These are phyloP conservation scores for Hylaeus anthracinus DNA, from an alignment of 1,140 invertebrate species.

Conservation along the genomic window DNA sequence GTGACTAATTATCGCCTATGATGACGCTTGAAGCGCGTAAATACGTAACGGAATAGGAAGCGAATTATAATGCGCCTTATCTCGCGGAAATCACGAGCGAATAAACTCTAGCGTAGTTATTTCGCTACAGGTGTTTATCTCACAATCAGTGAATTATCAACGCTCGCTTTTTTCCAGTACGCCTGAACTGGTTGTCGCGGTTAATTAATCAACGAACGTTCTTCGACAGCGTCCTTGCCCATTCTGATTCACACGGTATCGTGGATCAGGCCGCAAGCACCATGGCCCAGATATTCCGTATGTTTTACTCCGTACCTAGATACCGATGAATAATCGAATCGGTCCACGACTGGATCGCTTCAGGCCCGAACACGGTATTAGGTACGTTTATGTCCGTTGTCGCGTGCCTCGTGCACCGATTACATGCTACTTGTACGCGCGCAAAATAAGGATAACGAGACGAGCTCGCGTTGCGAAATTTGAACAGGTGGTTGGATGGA, in stretches of 20 bases:
- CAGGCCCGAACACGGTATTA: slow-evolving; percentile 14
- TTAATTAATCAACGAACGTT: slow-evolving; percentile 1
- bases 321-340: slow-evolving; percentile 59
- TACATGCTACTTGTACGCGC: slow-evolving; percentile 5
- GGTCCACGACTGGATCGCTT: slow-evolving; percentile 1
- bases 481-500: background rate
- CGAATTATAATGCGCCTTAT: background rate
- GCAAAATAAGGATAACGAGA: slow-evolving; percentile 16
- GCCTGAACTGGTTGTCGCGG: background rate
- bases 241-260: slow-evolving; percentile 11
- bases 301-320: slow-evolving; percentile 35
- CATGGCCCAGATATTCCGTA: slow-evolving; percentile 41
- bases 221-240: slow-evolving; percentile 17
- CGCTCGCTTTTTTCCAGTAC: no score
- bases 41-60: background rate
- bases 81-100: background rate
- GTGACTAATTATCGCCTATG: background rate
- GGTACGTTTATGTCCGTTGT: background rate
- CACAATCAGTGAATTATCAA: background rate
- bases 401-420: slow-evolving; percentile 5
- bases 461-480: slow-evolving; percentile 3
- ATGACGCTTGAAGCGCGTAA: background rate
- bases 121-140: background rate
- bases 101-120: background rate
- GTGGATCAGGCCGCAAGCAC: slow-evolving; percentile 4